Base-by-base conservation (phyloP, 1,140 invertebrate genomes). In the Drepana arcuata region DNA sequence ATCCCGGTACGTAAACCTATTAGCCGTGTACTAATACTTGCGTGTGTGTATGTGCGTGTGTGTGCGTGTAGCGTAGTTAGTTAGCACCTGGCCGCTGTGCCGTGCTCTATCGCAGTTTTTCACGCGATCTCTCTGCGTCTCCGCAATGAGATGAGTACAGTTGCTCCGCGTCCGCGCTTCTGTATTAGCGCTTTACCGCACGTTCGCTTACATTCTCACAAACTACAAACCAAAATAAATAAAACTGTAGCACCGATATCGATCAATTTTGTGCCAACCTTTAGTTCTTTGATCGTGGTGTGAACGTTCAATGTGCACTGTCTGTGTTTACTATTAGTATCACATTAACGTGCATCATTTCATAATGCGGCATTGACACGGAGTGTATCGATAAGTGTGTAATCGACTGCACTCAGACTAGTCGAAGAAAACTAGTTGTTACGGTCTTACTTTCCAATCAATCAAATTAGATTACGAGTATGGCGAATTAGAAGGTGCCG, bases 121-220 rank as follows among this genome's bases (percentile, higher is more conserved):
- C 77, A 73, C 68, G 74, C 73, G 74, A 81, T 78, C 77, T 81
- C 74, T 71, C 73, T 54, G 41, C 58, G 49, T n/a, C n/a, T n/a
- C n/a, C n/a, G n/a, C n/a, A n/a, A n/a, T n/a, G n/a, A n/a, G n/a
- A 68, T 26, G 68, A 74, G 69, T 75, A 59, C 68, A 81, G 77
- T 78, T 56, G 57, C n/a, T 16, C 35, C 52, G 64, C 63, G 70
- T 42, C 47, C 64, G 70, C 65, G 71, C 46, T 44, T 34, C 54
- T 37, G 41, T 40, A 42, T 41, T 44, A 62, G 48, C 56, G 58
- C 50, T 44, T 62, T n/a, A n/a, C n/a, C n/a, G n/a, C n/a, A n/a
- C n/a, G n/a, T n/a, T n/a, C n/a, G n/a, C n/a, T n/a, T n/a, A n/a
- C n/a, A n/a, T n/a, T n/a, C n/a, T n/a, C n/a, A n/a, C n/a, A n/a